Evolutionary conservation across 2,797 vertebrate species (phyloP).

Genomic region (Amblyopsis hoosieri): DNA sequence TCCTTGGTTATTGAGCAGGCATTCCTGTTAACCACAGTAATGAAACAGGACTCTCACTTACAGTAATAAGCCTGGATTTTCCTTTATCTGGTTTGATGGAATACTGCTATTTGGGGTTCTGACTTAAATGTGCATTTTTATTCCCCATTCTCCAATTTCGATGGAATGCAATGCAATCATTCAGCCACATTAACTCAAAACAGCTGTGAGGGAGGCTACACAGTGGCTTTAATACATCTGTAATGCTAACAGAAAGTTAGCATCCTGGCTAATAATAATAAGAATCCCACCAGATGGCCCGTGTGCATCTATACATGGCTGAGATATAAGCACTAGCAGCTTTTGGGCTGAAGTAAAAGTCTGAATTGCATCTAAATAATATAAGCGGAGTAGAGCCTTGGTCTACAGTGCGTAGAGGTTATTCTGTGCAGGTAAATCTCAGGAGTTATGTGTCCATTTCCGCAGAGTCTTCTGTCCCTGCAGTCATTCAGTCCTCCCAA

Average conservation of each 20-base stretch:
- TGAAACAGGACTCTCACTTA: too few species aligned
- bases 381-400: conserved; percentile 29
- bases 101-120: too few species aligned
- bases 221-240: conserved; percentile 17
- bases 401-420: conserved; percentile 9
- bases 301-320: conserved; percentile 45
- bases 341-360: conserved; percentile 32
- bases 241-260: conserved; percentile 29
- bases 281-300: conserved; percentile 14
- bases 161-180: too few species aligned
- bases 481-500: conserved; percentile 32
- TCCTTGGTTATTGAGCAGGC: too few species aligned
- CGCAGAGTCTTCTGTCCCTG: conserved; percentile 34
- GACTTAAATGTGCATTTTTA: too few species aligned
- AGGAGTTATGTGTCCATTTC: not conserved
- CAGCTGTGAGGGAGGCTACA: too few species aligned
- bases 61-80: too few species aligned
- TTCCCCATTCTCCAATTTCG: too few species aligned
- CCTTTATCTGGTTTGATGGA: too few species aligned
- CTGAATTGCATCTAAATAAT: conserved; percentile 5
- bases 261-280: conserved; percentile 34
- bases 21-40: too few species aligned
- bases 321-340: conserved; percentile 35
- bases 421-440: conserved; percentile 54
- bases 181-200: too few species aligned